Conservation (phyloP, 2,888 invertebrate species). For the Drosophila anomalata region DNA sequence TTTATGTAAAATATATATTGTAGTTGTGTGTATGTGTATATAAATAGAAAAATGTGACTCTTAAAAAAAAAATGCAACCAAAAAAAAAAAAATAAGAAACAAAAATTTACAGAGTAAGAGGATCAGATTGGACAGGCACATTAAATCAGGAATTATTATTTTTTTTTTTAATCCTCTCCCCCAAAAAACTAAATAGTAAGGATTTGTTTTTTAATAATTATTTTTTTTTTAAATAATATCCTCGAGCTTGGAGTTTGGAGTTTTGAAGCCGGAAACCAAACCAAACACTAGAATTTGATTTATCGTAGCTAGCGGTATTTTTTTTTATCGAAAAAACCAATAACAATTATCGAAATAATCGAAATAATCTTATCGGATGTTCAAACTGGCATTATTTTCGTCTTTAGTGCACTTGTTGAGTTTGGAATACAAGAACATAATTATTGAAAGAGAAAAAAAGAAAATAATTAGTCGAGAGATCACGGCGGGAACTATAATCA, state of each 20-base stretch:
- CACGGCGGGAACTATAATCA: conserved; percentile 45
- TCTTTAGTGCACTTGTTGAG: conserved; percentile 65
- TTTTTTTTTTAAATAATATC: conserved; percentile 1
- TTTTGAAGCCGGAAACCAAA: conserved; percentile 13
- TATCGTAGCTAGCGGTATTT: conserved; percentile 34
- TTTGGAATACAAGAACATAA: conserved; percentile 38
- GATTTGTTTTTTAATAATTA: neutral
- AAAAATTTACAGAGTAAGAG: conserved; percentile 9
- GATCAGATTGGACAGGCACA: conserved; percentile 24
- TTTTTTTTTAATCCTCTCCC: neutral
- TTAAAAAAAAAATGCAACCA: neutral
- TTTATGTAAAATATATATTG: conserved; percentile 65
- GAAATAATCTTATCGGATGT: conserved; percentile 18
- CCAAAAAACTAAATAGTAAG: conserved; percentile 8
- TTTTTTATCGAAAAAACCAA: conserved; percentile 17
- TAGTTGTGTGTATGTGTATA: conserved; percentile 56
- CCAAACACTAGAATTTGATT: conserved; percentile 31
- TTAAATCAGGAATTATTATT: conserved; percentile 3
- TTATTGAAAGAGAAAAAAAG: neutral
- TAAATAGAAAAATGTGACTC: conserved; percentile 42
- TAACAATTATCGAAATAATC: conserved; percentile 15
- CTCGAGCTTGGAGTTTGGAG: conserved; percentile 38
- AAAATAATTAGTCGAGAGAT: conserved; percentile 21
- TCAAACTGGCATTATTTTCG: conserved; percentile 32
- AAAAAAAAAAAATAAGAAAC: neutral